Percentiles rank a stretch among this genome's conserved stretches.
Conservation (phyloP, 2,113 vertebrate species). For the Python bivittatus region DNA sequence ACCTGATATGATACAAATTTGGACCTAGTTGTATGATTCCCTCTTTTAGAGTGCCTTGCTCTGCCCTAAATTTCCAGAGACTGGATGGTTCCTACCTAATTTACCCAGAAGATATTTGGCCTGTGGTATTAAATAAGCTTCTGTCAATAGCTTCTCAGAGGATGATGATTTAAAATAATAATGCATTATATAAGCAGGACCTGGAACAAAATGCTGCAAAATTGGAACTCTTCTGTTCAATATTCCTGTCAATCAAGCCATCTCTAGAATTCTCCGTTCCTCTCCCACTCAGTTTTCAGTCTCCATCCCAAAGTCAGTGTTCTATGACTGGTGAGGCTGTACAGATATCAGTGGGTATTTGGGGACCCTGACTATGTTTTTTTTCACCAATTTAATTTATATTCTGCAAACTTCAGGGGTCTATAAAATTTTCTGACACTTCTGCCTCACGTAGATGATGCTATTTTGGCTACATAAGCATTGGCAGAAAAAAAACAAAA, state of each 20-base stretch:
- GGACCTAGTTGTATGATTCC: not conserved
- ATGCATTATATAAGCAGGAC: not conserved
- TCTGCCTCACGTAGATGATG: not conserved
- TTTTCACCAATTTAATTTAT: not conserved
- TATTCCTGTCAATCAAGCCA: not conserved
- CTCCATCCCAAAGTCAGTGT: not conserved
- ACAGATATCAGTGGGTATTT: not conserved
- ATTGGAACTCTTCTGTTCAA: not conserved
- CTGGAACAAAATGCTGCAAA: not conserved
- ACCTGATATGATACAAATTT: not conserved
- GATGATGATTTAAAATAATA: not conserved
- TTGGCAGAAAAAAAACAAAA: not conserved
- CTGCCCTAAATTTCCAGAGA: not conserved
- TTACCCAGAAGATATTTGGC: not conserved
- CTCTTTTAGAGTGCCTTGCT: not conserved
- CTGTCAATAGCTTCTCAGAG: not conserved
- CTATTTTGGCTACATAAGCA: not conserved
- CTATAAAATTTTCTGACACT: not conserved
- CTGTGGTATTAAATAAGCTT: not conserved
- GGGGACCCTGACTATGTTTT: no score
- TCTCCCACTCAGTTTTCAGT: not conserved
- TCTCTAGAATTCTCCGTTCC: not conserved
- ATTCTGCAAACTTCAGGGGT: not conserved
- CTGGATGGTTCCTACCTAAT: not conserved
- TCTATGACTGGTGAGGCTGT: not conserved